These are phyloP conservation scores for Plectrocnemia conspersa DNA, from an alignment of 1,140 invertebrate species.

Conservation along the genomic window DNA sequence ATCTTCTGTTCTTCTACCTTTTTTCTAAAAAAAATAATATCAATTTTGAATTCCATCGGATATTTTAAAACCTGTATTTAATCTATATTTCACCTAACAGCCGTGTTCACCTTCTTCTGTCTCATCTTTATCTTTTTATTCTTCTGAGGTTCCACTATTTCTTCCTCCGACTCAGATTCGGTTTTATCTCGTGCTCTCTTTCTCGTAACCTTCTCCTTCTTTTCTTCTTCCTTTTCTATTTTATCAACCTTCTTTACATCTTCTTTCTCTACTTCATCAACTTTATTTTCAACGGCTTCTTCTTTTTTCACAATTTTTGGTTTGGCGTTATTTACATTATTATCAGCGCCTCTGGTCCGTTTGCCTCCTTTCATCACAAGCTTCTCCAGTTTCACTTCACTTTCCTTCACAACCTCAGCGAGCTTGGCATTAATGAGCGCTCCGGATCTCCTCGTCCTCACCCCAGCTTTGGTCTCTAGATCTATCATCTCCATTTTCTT, in stretches of 20 bases:
- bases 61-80: conserved; percentile 7
- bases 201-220: conserved; percentile 7
- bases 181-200: conserved; percentile 37
- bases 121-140: conserved; percentile 46
- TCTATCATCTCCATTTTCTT: no score
- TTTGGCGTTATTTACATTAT: no score
- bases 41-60: background rate
- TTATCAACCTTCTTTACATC: background rate
- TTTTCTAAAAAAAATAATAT: conserved; percentile 39
- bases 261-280: background rate
- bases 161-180: conserved; percentile 50
- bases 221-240: conserved; percentile 11
- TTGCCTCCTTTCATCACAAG: no score
- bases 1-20: conserved; percentile 52
- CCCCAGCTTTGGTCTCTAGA: no score
- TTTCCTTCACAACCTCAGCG: no score
- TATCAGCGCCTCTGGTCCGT: no score
- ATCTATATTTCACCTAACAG: background rate
- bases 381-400: no score
- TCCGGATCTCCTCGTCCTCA: no score
- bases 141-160: conserved; percentile 42
- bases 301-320: no score
- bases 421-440: no score
- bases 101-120: conserved; percentile 39
- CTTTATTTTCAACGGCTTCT: no score